Conservation (phyloP, 2,888 invertebrate species). For the Luperina testacea region DNA sequence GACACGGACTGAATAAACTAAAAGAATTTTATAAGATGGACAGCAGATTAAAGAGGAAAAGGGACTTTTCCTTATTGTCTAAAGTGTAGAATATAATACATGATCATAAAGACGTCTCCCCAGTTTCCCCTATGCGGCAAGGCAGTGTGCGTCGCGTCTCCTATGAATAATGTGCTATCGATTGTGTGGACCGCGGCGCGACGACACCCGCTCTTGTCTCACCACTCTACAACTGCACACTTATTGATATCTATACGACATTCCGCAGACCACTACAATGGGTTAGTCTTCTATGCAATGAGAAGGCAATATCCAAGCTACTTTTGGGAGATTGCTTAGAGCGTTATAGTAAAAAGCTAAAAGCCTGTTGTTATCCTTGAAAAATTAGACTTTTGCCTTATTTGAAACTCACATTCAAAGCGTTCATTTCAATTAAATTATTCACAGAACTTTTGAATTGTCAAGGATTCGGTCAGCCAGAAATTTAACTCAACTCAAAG, state of each 20-base stretch:
- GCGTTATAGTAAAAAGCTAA: not conserved
- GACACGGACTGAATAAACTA: not conserved
- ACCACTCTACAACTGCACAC: conserved; percentile 21
- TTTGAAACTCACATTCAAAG: not conserved
- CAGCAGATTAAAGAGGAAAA: not conserved
- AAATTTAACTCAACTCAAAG: not conserved
- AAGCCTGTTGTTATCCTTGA: not conserved
- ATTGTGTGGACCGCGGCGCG: conserved; percentile 53
- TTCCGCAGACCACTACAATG: not conserved
- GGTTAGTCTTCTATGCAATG: not conserved
- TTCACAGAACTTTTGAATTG: too few species aligned
- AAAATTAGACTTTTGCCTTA: not conserved
- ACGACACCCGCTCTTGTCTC: conserved; percentile 32
- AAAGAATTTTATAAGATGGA: not conserved
- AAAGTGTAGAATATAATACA: not conserved
- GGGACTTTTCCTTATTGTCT: conserved; percentile 6
- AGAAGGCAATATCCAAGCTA: not conserved
- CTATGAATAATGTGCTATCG: conserved; percentile 61
- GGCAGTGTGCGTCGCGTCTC: conserved; percentile 53
- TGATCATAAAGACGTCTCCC: conserved; percentile 13
- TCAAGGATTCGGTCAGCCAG: not conserved
- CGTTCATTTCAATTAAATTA: not conserved
- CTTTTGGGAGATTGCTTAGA: not conserved
- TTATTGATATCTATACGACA: not conserved
- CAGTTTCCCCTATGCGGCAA: not conserved